Base-by-base conservation (phyloP, 1,140 invertebrate species). In the Pogonomyrmex californicus region DNA sequence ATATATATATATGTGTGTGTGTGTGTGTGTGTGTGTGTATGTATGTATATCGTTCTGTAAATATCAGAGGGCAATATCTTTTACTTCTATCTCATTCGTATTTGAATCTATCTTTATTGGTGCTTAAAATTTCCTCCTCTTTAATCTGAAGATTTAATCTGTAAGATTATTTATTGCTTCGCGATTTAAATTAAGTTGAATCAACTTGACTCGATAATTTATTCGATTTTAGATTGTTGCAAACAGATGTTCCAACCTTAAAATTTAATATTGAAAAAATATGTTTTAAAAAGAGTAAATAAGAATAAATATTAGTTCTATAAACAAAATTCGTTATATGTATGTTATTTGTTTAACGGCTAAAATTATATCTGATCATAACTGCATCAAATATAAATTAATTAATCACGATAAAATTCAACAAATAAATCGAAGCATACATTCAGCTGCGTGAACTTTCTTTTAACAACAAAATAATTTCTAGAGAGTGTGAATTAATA, bases 81-180 rank as follows among this genome's bases (percentile, higher is more conserved):
- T 71, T 17, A 51, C 0, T 10, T 38, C 7, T 38, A 33, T 2
- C 23, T 36, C 33, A 23, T 54, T 71, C 7, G 36, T 54, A 71
- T 6, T 70, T n/a, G 44, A 9, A 36, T 51, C 7, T 14, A 38
- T 14, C 17, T 73, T 12, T 38, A 54, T 56, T 1, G 23, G 2
- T 7, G 1, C 23, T 56, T 12, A 6, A 73, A 73, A 38, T 56
- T 56, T 36, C 54, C 10, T 56, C 41, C 7, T 12, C 3, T 65
- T 65, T 56, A 38, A 75, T 75, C 49, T 56, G 5, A 54, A 23
- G 9, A 54, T 54, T 70, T 71, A 38, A 4, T 73, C n/a, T n/a
- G 9, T 54, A 54, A 54, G 12, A 36, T 70, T 70, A 70, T 71
- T 71, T 54, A 71, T 51, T 14, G 3, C 14, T 62, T 1, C 17